Evolutionary conservation across 1,140 invertebrate species (phyloP).

Genomic region (Procambarus virginalis): DNA sequence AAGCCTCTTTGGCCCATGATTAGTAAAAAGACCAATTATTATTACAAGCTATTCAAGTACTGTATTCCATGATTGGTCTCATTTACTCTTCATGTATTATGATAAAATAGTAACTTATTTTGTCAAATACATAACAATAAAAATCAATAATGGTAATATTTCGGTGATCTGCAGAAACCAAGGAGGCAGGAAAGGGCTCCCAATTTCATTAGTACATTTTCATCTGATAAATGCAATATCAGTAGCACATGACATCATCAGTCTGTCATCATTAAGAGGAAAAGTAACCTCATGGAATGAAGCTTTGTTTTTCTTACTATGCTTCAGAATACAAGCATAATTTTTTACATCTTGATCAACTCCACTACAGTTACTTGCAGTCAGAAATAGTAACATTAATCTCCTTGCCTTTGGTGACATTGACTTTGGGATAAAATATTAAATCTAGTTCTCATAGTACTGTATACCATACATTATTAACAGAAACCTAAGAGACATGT

Average conservation of each 20-base stretch:
- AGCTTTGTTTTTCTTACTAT: neutral
- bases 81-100: neutral
- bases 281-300: neutral
- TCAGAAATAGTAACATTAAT: conserved; percentile 15
- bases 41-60: neutral
- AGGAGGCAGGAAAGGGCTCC: neutral
- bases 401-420: conserved; percentile 45
- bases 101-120: neutral
- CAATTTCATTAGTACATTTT: neutral
- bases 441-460: conserved; percentile 24
- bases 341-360: neutral
- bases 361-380: conserved; percentile 11
- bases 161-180: neutral
- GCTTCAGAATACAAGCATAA: neutral
- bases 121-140: neutral
- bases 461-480: conserved; percentile 2
- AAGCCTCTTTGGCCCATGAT: conserved; percentile 9
- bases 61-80: neutral
- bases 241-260: neutral
- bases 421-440: conserved; percentile 31
- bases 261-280: neutral
- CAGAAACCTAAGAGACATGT: conserved; percentile 5
- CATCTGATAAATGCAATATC: neutral
- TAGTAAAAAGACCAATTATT: conserved; percentile 24
- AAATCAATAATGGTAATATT: neutral